These are phyloP conservation scores for Phaedon cochleariae DNA, from an alignment of 2,888 invertebrate genomes.

Conservation along the genomic window DNA sequence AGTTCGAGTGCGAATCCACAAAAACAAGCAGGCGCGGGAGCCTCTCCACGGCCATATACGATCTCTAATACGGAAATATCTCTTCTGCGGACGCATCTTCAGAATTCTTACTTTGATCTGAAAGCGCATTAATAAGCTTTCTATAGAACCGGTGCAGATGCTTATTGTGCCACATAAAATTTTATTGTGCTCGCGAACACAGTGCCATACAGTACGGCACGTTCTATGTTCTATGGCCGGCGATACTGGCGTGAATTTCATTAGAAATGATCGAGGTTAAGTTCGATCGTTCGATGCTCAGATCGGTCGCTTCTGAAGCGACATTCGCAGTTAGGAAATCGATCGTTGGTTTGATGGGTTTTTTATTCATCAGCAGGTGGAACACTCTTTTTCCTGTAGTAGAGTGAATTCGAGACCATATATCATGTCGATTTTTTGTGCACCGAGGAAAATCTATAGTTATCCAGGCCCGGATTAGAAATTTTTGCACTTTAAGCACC, in stretches of 20 bases:
- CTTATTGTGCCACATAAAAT: constrained; percentile 43
- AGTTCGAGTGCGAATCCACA: constrained; percentile 19
- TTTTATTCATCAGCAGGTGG: too few species aligned
- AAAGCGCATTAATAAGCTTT: constrained; percentile 41
- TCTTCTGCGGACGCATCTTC: constrained; percentile 41
- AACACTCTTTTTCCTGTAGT: too few species aligned
- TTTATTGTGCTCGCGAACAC: constrained; percentile 38
- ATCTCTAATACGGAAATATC: constrained; percentile 46
- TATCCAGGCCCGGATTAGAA: too few species aligned
- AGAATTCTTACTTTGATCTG: constrained; percentile 43
- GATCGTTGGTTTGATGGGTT: too few species aligned
- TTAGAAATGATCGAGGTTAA: constrained; percentile 18
- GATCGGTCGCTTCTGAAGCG: too few species aligned
- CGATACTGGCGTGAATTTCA: constrained; percentile 17
- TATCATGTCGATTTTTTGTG: too few species aligned
- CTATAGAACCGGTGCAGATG: constrained; percentile 41
- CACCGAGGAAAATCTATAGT: too few species aligned
- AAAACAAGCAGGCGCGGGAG: constrained; percentile 39
- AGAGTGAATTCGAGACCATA: too few species aligned
- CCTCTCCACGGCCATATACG: constrained; percentile 38
- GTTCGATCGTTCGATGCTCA: too few species aligned
- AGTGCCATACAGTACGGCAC: constrained; percentile 36
- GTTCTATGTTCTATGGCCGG: constrained; percentile 18
- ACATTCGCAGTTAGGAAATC: too few species aligned
- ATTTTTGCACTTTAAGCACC: too few species aligned